phyloP scores from a whole-genome alignment of 2,888 invertebrate species.

The Limenitis camilla region DNA sequence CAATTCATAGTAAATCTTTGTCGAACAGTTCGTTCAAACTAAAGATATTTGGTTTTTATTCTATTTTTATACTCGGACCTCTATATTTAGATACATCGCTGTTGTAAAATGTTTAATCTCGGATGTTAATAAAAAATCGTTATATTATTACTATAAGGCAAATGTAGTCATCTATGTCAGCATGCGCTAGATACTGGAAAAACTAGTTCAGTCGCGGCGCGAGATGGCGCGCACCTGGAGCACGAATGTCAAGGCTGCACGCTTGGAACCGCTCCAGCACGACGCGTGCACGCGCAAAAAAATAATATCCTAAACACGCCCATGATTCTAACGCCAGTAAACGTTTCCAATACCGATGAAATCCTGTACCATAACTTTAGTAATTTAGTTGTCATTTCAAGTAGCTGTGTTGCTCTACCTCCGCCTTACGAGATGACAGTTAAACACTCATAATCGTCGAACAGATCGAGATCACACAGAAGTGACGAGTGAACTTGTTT shows the following conservation, averaged over 20 bases:
- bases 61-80: background rate
- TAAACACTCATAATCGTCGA: background rate
- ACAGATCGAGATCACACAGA: background rate
- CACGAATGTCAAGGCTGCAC: slow-evolving; percentile 68
- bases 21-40: background rate
- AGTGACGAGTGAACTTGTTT: slow-evolving; percentile 12
- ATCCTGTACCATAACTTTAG: background rate
- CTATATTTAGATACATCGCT: background rate
- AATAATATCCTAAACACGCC: slow-evolving; percentile 14
- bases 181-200: slow-evolving; percentile 38
- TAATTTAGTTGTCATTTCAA: slow-evolving; percentile 1
- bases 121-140: slow-evolving; percentile 2
- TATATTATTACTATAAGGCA: slow-evolving; percentile 3
- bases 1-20: background rate
- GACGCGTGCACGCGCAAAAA: slow-evolving; percentile 31
- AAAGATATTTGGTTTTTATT: background rate
- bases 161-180: slow-evolving; percentile 27
- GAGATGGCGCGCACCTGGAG: slow-evolving; percentile 56
- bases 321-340: background rate
- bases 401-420: background rate
- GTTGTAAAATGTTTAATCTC: background rate
- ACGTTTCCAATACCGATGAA: background rate
- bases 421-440: too few relatives aligned
- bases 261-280: slow-evolving; percentile 63
- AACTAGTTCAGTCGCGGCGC: slow-evolving; percentile 35